Base-by-base conservation (phyloP, 1,140 invertebrate species). In the Bacillus rossius region DNA sequence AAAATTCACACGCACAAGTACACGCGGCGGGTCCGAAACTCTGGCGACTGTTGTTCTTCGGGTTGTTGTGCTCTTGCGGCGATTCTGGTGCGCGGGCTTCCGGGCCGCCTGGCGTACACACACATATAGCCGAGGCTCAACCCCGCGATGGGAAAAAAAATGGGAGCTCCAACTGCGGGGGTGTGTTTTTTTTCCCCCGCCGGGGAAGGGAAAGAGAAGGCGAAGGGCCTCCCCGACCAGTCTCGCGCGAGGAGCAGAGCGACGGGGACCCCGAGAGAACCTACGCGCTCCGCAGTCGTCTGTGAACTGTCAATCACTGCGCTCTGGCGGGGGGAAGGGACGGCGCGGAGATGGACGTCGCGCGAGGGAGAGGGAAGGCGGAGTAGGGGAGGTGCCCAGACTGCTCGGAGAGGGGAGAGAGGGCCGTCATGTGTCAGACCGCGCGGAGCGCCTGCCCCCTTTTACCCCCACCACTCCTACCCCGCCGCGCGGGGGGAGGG, bases 301-400 rank as follows among this genome's bases (percentile, higher is more conserved):
- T 80, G 79, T 79, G 77, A 82, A 82, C 80, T 81, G 80, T 82
- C 80, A 82, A 82, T 82, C 80, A 81, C 76, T 73, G 75, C 72
- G 60, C 73, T 50, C 58, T 61, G 68, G 69, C 69, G 68, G 65
- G 64, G 75, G 76, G 70, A 71, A 71, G 69, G 63, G 42, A 51
- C 47, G 47, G 56, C 60, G 65, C 58, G 38, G n/a, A 8, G 45
- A 71, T 68, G 58, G 47, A 43, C 55, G 34, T 20, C 42, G 60
- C 5, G 23, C 43, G 47, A 25, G 40, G 40, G 23, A 25, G 17
- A 19, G 17, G 8, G 10, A 17, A 43, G 1, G 8, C 16, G 49
- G 29, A 34, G 29, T 34, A 26, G 7, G 14, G 47, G 47, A 49
- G 47, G 47, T 8, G 1, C 17, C 8, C 17, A 17, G 8, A 26